Base-by-base conservation (phyloP, 64 coral and sea anemone genomes). In the Pocillopora verrucosa region DNA sequence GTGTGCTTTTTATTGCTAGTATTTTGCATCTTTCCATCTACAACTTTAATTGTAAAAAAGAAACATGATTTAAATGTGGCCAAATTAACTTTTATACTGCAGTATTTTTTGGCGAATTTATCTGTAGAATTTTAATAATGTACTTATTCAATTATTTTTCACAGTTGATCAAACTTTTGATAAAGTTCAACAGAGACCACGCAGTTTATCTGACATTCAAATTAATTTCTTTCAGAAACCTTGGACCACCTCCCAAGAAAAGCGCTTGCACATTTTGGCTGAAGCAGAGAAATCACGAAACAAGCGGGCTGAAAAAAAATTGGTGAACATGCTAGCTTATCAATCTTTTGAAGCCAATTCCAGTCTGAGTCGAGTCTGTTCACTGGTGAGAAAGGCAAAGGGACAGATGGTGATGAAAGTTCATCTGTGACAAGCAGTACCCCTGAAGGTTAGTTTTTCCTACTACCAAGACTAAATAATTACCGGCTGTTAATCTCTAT, bases 201-300 rank as follows among this genome's bases (percentile, higher is more conserved):
- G 78, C 59, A 60, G 78, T 61, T 80, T 61, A 24, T 80, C 78
- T 34, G 56, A 80, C 34, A 57, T 57, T 3, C 25, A 16, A 35
- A 34, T 34, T 5, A 16, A 34, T 34, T 26, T 34, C 5, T 3
- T 30, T 62, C 13, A 56, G 61, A 62, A 36, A 35, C 57, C 56
- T 16, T 11, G 34, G 13, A 80, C 13, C 58, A 34, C 15, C 13
- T 80, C 61, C 58, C 78, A 61, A 34, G 51, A 80, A 35, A 11
- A 80, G 16, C 61, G 78, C 58, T 58, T 80, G 13, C 78, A 58
- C 14, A 34, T 80, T 61, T 13, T 80, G 56, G 78, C 78, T 34
- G 34, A 60, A 5, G 61, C 58, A 80, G 78, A 80, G 78, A 80
- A 22, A 34, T 61, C 13, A 17, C 60, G 58, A 36, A 22, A 57